Evolutionary conservation across 2,113 vertebrate species (phyloP).

Genomic region (Plecturocebus donacophilus): DNA sequence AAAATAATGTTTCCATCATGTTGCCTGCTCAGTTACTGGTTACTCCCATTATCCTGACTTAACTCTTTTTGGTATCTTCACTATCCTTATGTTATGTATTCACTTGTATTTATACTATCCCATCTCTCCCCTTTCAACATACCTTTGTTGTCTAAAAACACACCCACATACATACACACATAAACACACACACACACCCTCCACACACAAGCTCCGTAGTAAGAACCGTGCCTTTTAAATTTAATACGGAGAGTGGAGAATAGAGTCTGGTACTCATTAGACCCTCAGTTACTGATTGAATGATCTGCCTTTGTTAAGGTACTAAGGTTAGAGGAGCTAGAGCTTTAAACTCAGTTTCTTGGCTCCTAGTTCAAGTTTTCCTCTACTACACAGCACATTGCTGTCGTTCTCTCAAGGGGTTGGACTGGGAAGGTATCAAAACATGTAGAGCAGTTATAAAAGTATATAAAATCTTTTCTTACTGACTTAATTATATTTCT

Average conservation of each 20-base stretch:
- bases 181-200: neutral
- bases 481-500: constrained; percentile 56
- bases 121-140: neutral
- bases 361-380: neutral
- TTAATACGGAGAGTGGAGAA: neutral
- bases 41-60: neutral
- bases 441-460: neutral
- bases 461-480: constrained; percentile 41
- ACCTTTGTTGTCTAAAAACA: neutral
- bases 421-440: neutral
- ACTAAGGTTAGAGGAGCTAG: neutral
- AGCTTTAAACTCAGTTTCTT: neutral
- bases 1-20: neutral
- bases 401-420: neutral
- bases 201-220: neutral
- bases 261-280: neutral
- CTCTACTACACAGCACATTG: neutral
- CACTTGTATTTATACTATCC: neutral
- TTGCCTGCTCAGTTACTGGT: neutral
- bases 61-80: neutral
- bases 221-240: neutral
- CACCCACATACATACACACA: neutral
- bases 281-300: neutral
- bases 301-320: neutral
- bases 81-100: neutral